A percentile compares a stretch with the other conserved stretches of the same genome.
These are phyloP conservation scores for Anas bernieri DNA, from an alignment of 2,797 vertebrate species.

Conservation along the genomic window DNA sequence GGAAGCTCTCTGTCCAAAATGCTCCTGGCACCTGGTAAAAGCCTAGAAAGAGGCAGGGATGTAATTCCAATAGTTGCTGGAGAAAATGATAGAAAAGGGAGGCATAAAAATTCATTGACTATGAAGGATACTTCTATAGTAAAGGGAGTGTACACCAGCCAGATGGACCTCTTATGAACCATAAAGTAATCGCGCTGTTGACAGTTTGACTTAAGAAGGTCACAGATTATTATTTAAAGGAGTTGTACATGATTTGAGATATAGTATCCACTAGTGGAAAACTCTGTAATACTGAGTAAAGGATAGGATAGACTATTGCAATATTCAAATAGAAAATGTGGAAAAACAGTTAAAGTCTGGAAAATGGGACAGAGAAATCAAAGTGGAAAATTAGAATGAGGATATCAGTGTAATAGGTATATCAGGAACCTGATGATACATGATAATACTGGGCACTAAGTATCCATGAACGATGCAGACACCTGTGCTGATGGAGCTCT, in stretches of 20 bases:
- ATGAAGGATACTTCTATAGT: background rate
- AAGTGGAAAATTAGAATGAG: background rate
- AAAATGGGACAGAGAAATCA: background rate
- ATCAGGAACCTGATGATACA: background rate
- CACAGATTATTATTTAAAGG: background rate
- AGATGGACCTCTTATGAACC: background rate
- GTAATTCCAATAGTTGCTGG: background rate
- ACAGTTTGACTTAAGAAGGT: background rate
- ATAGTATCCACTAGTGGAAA: background rate
- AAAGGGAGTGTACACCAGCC: background rate
- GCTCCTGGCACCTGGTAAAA: background rate
- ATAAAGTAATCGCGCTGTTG: background rate
- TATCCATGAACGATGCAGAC: background rate
- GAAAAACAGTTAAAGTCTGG: background rate
- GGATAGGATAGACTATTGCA: background rate
- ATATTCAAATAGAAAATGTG: background rate
- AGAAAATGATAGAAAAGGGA: background rate
- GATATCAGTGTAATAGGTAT: background rate
- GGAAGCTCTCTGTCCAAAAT: background rate
- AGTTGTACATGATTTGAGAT: background rate
- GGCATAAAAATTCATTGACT: background rate
- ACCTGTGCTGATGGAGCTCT: background rate
- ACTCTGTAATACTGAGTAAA: background rate
- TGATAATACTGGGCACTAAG: fast-evolving
- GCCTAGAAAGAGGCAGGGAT: background rate